Evolutionary conservation across 2,888 invertebrate genomes (phyloP), one percentile per base, ranked within the genome.

Genomic region (Andrena praecox): DNA sequence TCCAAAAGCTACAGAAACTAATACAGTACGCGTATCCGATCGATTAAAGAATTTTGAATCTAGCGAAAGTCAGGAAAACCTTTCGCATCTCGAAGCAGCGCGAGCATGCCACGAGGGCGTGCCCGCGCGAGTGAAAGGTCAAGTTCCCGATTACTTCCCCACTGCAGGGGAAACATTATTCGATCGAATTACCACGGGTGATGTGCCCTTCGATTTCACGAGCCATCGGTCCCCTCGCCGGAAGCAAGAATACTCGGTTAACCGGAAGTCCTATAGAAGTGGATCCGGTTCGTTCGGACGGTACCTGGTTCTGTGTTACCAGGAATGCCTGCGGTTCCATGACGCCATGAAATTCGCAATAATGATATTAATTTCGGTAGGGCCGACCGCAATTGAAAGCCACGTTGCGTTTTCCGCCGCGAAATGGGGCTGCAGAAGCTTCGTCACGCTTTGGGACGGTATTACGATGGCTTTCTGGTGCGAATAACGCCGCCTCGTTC

Each of bases 161-260:
- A 59, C 74, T 33, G 10, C 24, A 27, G 27, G 54, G 73, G 63
- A 33, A 79, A 77, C 60, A 52, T 60, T 35, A 31, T 77, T 84
- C 70, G 75, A 86, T 84, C 84, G 80, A 85, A 86, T 86, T 87
- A 84, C 69, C 79, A 67, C 77, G 24, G 27, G 56, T 56, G 56
- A 62, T 70, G 77, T 80, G 77, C 77, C 87, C 82, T 85, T 84
- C 87, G 85, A 87, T 87, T 87, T 87, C 83, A 87, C 85, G 85
- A 86, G 64, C 82, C 78, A 78, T 73, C 87, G 78, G 79, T 77
- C 82, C 77, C 73, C 76, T 81, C 77, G 85, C 85, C 84, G 84
- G 85, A 87, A 87, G 85, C 84, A 59, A 70, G 77, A 77, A 82
- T 78, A 84, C 48, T 87, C 75, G 77, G 70, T 82, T 86, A 87